Evolutionary conservation across 1,140 invertebrate genomes (phyloP), one percentile per base, ranked within the genome.

Genomic region (Rhynchophorus ferrugineus): DNA sequence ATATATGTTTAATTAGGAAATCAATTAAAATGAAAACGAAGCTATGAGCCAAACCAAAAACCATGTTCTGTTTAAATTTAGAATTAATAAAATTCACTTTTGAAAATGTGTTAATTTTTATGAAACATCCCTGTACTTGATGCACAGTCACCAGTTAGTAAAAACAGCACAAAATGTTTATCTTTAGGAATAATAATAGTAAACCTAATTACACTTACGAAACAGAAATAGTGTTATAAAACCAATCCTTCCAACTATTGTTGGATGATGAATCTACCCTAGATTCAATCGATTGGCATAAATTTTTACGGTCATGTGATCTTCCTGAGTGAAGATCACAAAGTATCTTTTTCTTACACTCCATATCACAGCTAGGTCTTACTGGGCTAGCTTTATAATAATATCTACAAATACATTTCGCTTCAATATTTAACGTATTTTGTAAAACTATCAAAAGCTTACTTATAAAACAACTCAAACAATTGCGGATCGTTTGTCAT

Each of bases 401-500:
- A 65, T 89, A 83, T 64, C 88, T 92, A 22, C 29, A 57, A 49
- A 29, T 33, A 41, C 41, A 36, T 34, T n/a, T n/a, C n/a, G n/a
- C n/a, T n/a, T n/a, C n/a, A n/a, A n/a, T n/a, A n/a, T n/a, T n/a
- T n/a, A n/a, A n/a, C n/a, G n/a, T n/a, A n/a, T 18, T 24, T 6
- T 14, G 3, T 8, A 17, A 13, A 49, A 18, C 0, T 5, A 29
- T 7, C 21, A 46, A 20, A n/a, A 35, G 47, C 55, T 60, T 76
- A 93, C 89, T 89, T 92, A 70, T 89, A 89, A 72, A 92, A 94
- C 47, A 87, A 73, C 69, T 92, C 85, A 65, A 95, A 95, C 1
- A 91, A 67, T 33, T 83, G 80, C 58, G 87, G 84, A 70, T 94
- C 89, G 46, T 83, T 80, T 9, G 85, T 81, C 78, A 95, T 85